A percentile compares a stretch with the other conserved stretches of the same genome.
Conservation (phyloP, 1,140 invertebrate genomes). For the Hylaeus anthracinus region DNA sequence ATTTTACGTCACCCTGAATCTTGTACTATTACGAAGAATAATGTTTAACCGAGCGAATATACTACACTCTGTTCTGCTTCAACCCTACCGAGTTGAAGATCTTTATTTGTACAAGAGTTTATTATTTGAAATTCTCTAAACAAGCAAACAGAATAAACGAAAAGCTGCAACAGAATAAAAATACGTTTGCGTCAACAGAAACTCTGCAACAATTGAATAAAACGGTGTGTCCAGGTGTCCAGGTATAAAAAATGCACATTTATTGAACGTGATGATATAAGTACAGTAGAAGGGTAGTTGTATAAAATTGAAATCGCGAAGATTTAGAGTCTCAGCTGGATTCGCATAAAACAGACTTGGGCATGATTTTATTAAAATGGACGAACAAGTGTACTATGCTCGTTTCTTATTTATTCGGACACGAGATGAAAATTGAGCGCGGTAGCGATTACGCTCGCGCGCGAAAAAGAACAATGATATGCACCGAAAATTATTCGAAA, state of each 20-base stretch:
- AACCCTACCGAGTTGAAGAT: no score
- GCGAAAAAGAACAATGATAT: neutral
- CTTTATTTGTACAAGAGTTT: no score
- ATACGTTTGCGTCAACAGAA: neutral
- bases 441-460: neutral
- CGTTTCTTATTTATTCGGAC: neutral
- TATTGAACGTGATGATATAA: constrained; percentile 66
- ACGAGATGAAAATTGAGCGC: neutral
- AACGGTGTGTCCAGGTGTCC: neutral
- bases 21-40: no score
- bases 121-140: no score
- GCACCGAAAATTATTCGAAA: neutral
- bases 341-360: constrained; percentile 10
- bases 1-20: no score
- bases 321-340: constrained; percentile 34
- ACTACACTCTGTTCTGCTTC: no score
- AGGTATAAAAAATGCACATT: constrained; percentile 67
- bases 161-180: neutral
- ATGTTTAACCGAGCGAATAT: no score
- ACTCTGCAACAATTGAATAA: neutral
- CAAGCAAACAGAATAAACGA: no score
- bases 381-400: neutral
- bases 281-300: constrained; percentile 58
- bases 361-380: neutral
- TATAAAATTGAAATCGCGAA: constrained; percentile 48